Conservation (phyloP, 1,140 invertebrate genomes). For the Trigoniulus corallinus region DNA sequence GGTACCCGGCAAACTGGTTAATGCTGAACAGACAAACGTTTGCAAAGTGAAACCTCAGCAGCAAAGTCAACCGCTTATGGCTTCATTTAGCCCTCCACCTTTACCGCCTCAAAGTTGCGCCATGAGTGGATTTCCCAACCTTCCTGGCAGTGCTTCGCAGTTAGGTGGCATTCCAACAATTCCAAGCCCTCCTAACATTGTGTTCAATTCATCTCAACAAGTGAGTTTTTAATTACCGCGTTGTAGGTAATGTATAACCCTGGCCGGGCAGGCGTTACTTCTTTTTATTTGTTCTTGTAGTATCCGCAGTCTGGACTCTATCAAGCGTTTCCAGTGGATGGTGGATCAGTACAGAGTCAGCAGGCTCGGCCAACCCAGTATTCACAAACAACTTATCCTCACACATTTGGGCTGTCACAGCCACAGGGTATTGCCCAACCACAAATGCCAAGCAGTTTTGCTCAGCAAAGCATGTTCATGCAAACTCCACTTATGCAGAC, state of each 20-base stretch:
- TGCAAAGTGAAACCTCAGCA: conserved; percentile 61
- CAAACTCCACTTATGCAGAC: conserved; percentile 38
- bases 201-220: conserved; percentile 48
- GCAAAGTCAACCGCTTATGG: conserved; percentile 30
- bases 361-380: conserved; percentile 39
- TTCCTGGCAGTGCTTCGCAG: conserved; percentile 27
- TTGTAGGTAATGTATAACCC: background rate
- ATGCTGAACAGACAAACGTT: conserved; percentile 37
- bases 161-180: conserved; percentile 59
- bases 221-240: conserved; percentile 1
- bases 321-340: conserved; percentile 46
- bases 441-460: conserved; percentile 34
- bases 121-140: conserved; percentile 22
- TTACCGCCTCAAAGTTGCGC: conserved; percentile 24
- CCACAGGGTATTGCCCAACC: conserved; percentile 16
- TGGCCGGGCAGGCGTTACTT: background rate
- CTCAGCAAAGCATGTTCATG: conserved; percentile 46
- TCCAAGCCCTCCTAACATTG: conserved; percentile 58
- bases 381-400: conserved; percentile 38
- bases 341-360: conserved; percentile 26
- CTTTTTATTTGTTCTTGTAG: conserved; percentile 27
- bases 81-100: conserved; percentile 21
- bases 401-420: conserved; percentile 32
- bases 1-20: background rate
- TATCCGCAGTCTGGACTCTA: conserved; percentile 58